Conservation (phyloP, 1,140 invertebrate species). For the Brachionus koreanus region DNA sequence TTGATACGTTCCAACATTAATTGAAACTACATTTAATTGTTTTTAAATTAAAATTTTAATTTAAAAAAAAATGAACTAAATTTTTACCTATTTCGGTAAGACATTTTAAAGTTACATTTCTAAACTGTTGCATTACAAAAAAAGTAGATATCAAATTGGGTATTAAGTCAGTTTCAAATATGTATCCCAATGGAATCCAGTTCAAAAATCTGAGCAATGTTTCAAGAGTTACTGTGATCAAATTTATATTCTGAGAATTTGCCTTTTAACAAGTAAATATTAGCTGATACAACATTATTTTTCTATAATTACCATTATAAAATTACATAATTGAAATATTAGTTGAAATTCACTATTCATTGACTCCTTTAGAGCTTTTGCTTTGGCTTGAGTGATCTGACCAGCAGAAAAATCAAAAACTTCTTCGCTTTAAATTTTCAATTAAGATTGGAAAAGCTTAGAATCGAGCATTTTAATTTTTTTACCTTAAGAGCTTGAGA, state of each 20-base stretch:
- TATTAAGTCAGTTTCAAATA: constrained; percentile 98
- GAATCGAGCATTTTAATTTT: neutral
- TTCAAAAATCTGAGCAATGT: constrained; percentile 94
- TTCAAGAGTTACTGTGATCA: constrained; percentile 73
- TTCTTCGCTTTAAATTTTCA: constrained; percentile 73
- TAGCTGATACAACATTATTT: too few relatives aligned
- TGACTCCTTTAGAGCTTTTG: constrained; percentile 96
- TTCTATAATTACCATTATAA: constrained; percentile 63
- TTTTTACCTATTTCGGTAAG: constrained; percentile 78
- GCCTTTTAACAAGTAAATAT: neutral
- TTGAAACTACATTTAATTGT: constrained; percentile 48
- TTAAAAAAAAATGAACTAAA: neutral
- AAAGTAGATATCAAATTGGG: constrained; percentile 79
- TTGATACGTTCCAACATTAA: constrained; percentile 32
- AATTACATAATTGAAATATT: constrained; percentile 94
- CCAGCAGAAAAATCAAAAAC: constrained; percentile 97
- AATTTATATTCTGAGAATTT: constrained; percentile 35
- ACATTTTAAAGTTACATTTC: constrained; percentile 96
- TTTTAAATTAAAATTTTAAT: neutral
- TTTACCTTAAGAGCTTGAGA: constrained; percentile 73
- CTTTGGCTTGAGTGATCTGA: constrained; percentile 96
- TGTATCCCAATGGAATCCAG: constrained; percentile 98
- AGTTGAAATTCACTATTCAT: constrained; percentile 99
- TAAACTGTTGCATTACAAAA: constrained; percentile 91
- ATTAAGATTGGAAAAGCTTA: neutral